phyloP scores from a whole-genome alignment of 2,113 vertebrate genomes.

The Cyprinodon variegatus region DNA sequence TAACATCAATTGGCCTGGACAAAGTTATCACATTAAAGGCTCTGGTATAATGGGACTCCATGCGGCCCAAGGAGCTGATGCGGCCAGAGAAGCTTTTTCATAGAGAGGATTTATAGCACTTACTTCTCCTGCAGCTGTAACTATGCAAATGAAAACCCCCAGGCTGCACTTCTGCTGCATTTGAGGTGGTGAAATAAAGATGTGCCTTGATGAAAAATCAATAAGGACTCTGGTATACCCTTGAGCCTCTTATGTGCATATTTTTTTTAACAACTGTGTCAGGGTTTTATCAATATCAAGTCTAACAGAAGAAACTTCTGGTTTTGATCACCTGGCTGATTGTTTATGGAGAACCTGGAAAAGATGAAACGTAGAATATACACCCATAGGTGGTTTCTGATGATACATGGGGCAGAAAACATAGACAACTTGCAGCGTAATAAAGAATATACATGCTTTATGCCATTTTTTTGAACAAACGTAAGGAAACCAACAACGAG shows the following conservation, averaged over 20 bases:
- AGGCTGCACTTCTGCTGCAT: not conserved
- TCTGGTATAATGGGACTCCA: constrained; percentile 14
- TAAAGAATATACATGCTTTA: constrained; percentile 23
- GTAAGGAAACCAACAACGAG: constrained; percentile 32
- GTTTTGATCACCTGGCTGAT: constrained; percentile 13
- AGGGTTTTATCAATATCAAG: not conserved
- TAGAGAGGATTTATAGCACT: constrained; percentile 19
- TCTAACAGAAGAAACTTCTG: not conserved
- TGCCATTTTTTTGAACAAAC: constrained; percentile 27
- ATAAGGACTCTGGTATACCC: constrained; percentile 17
- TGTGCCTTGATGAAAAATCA: constrained; percentile 36
- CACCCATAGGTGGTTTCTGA: constrained; percentile 7
- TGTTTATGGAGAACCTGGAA: constrained; percentile 2
- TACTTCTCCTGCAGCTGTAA: not conserved
- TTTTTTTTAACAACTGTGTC: constrained; percentile 22
- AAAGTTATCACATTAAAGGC: constrained; percentile 26
- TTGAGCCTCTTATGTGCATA: constrained; percentile 12
- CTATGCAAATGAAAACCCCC: constrained; percentile 18
- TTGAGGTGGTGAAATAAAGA: constrained; percentile 31
- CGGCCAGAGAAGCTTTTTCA: constrained; percentile 10
- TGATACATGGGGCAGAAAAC: constrained; percentile 30
- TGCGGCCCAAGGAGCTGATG: not conserved
- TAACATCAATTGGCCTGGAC: constrained; percentile 23
- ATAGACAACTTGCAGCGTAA: constrained; percentile 10
- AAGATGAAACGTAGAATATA: constrained; percentile 22